These are phyloP conservation scores for Phaethornis superciliosus DNA, from an alignment of 2,113 vertebrate species.

Conservation along the genomic window DNA sequence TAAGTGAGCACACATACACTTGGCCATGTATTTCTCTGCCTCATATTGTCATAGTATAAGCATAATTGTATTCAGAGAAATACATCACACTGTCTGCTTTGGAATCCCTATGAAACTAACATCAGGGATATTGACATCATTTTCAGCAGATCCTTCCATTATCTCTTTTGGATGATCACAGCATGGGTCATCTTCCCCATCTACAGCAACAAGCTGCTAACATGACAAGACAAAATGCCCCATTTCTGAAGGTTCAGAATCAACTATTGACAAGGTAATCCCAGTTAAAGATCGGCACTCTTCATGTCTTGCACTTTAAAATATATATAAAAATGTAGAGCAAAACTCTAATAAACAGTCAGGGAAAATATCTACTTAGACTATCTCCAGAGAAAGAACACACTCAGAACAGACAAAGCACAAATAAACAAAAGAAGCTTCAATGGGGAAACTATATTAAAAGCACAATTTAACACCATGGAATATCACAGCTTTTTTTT, in stretches of 20 bases:
- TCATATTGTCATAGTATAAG: not conserved
- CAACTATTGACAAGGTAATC: not conserved
- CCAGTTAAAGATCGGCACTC: not conserved
- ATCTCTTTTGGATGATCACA: not conserved
- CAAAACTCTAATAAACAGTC: not conserved
- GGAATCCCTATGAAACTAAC: conserved; percentile 43
- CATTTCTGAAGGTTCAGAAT: not conserved
- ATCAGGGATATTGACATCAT: conserved; percentile 4
- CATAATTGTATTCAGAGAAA: not conserved
- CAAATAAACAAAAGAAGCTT: not conserved
- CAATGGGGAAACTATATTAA: not conserved
- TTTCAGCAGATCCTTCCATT: conserved; percentile 6
- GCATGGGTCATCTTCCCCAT: not conserved
- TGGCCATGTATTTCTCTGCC: not conserved
- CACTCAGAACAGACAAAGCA: not conserved
- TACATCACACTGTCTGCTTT: not conserved
- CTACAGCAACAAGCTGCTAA: not conserved
- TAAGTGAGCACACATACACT: not conserved
- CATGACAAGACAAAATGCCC: not conserved
- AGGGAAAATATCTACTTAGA: not conserved
- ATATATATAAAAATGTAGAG: not conserved
- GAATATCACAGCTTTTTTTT: not conserved
- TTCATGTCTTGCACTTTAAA: not conserved
- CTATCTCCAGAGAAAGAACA: not conserved
- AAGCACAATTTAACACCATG: not conserved